Evolutionary conservation across 1,140 invertebrate species (phyloP), one percentile per base, ranked within the genome.

Genomic region (Calephelis virginiensis): DNA sequence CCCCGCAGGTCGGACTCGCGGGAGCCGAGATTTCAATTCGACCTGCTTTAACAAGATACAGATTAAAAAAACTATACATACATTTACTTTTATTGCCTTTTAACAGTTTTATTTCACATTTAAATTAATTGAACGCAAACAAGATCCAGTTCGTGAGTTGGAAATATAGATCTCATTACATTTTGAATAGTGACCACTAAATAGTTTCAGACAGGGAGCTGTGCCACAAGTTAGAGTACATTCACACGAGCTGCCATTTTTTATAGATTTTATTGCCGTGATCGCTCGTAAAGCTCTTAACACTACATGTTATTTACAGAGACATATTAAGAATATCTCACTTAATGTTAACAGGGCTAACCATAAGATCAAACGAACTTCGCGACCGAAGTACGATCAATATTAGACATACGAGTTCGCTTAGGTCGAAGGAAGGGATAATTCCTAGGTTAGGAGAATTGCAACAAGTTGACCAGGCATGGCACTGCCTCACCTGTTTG

Each of bases 71-170:
- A 83, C 50, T 83, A 84, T 72, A 80, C 72, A 81, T 79, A 78
- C 73, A 61, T 84, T 86, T 77, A 70, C 72, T 77, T 85, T 85
- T 82, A 86, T 82, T 66, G 74, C 75, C 73, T 71, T 76, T 77
- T 77, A 81, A 76, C 68, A 74, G 79, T 86, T 73, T 81, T 80
- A 82, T 81, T 84, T 83, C 70, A 80, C 67, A 83, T 82, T 82
- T 80, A 82, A 86, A 85, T 87, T 86, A 87, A 87, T 89, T 81
- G 77, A 87, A 70, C 69, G 73, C 83, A 84, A 89, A 90, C 77
- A 87, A 87, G 70, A 77, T 69, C 61, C 70, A 64, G 73, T 81
- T 85, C 81, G 81, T 77, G 73, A 77, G 61, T 66, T 75, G 71
- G 66, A 76, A 71, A 77, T 75, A 68, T 75, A 73, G 72, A 68